Evolutionary conservation across 1,140 invertebrate species (phyloP).

Genomic region (Drosophila virilis): DNA sequence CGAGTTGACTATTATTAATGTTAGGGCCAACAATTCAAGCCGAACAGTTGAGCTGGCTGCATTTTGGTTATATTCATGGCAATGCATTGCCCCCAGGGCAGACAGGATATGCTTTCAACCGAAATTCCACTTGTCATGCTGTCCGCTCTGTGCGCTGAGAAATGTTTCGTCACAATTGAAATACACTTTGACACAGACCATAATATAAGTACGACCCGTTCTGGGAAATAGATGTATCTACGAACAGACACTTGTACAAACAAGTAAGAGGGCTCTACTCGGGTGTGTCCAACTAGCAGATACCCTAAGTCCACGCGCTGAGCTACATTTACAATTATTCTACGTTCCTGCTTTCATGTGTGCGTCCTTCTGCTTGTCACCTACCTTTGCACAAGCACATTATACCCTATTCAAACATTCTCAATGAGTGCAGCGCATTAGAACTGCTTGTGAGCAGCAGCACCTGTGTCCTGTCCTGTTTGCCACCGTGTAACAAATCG

Average conservation of each 20-base stretch:
- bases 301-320: no score
- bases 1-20: slow-evolving; percentile 41
- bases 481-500: slow-evolving; percentile 31
- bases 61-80: slow-evolving; percentile 12
- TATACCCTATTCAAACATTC: no score
- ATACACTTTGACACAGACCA: slow-evolving; percentile 27
- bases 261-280: no score
- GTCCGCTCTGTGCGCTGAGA: slow-evolving; percentile 24
- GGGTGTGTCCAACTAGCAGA: no score
- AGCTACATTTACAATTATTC: no score
- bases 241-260: background rate
- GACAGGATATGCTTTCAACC: slow-evolving; percentile 73
- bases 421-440: background rate
- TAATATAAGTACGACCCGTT: slow-evolving; percentile 1
- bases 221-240: background rate
- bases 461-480: slow-evolving; percentile 6
- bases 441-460: slow-evolving; percentile 13
- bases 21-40: slow-evolving; percentile 12
- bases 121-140: slow-evolving; percentile 76
- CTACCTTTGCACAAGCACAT: no score
- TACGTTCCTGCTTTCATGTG: no score
- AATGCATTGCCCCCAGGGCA: background rate
- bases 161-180: slow-evolving; percentile 39
- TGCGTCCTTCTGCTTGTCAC: no score
- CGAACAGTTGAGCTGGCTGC: background rate